A percentile compares a stretch with the other conserved stretches of the same genome.
These are phyloP conservation scores for Erythrocebus patas DNA, from an alignment of 2,113 vertebrate genomes.

Conservation along the genomic window DNA sequence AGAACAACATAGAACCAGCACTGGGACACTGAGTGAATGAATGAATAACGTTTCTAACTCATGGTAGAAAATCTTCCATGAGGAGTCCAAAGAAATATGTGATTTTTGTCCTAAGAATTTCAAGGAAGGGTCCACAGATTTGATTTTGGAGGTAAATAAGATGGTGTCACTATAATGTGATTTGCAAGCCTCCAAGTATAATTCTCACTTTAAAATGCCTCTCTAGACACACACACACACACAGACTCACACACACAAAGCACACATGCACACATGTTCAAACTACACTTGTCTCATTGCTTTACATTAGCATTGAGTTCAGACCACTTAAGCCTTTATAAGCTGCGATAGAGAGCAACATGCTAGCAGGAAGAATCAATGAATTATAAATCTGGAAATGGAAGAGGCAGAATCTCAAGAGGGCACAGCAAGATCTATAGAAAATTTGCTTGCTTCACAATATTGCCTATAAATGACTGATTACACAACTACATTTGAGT, in stretches of 20 bases:
- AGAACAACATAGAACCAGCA: not conserved
- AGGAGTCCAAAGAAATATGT: not conserved
- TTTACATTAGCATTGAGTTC: not conserved
- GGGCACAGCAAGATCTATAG: not conserved
- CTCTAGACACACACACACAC: not conserved
- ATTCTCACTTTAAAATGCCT: not conserved
- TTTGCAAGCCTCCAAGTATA: not conserved
- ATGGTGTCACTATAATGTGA: not conserved
- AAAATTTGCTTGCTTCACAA: not conserved
- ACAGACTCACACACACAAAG: not conserved
- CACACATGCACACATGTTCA: not conserved
- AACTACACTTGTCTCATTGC: not conserved
- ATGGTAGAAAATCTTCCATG: not conserved
- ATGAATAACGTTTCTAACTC: not conserved
- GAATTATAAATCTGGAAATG: not conserved
- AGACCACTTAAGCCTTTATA: not conserved
- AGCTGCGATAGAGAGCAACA: not conserved
- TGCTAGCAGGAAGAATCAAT: not conserved
- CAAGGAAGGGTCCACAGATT: not conserved
- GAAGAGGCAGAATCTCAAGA: not conserved
- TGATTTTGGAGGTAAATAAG: not conserved
- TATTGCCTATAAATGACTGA: not conserved
- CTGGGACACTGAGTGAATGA: not conserved
- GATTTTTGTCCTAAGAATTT: not conserved
- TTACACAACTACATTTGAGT: not conserved